Evolutionary conservation across 2,113 vertebrate species (phyloP), one percentile per base, ranked within the genome.

Genomic region (Petaurus breviceps): DNA sequence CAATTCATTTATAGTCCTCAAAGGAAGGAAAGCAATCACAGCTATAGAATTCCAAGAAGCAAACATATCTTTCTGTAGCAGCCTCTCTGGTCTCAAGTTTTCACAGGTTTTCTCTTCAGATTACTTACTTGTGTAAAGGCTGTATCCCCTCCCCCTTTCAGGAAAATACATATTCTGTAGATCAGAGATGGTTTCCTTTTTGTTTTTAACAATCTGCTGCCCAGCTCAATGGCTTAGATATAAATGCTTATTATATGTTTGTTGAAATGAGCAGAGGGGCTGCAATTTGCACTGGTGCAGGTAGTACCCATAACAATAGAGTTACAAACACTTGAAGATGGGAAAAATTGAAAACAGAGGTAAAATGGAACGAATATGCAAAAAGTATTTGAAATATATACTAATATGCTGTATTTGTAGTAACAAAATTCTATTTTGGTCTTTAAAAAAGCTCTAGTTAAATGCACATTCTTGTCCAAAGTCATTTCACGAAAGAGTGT

Each of bases 391-490:
- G 6, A 51, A 49, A 49, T 28, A 22, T 28, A 50, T 49, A 90
- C 25, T 50, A 28, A 49, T 28, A 47, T 51, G 49, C 12, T 90
- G 46, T 90, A 43, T 22, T 23, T 84, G 19, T 43, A 7, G 68
- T 8, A 84, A 19, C 37, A 84, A 84, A 84, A 84, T 90, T 90
- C 89, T 90, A 4, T 90, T 90, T 26, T 92, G 46, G 95, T 92
- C 90, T 95, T 25, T 93, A 94, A 94, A 52, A 93, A n/a, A 91
- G 1, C 49, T 95, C 54, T 54, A 94, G 51, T 90, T 26, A 0
- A 51, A 46, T 94, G 93, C 3, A 2, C 28, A 2, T 92, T 51
- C 43, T 91, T 92, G 11, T 90, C 8, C 2, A 94, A 94, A 94
- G 28, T 47, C 93, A 68, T 95, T 92, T 43, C 23, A 89, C 16